A percentile compares a stretch with the other conserved stretches of the same genome.
Evolutionary conservation across 2,888 invertebrate species (phyloP).

Genomic region (Amphipyra berbera): DNA sequence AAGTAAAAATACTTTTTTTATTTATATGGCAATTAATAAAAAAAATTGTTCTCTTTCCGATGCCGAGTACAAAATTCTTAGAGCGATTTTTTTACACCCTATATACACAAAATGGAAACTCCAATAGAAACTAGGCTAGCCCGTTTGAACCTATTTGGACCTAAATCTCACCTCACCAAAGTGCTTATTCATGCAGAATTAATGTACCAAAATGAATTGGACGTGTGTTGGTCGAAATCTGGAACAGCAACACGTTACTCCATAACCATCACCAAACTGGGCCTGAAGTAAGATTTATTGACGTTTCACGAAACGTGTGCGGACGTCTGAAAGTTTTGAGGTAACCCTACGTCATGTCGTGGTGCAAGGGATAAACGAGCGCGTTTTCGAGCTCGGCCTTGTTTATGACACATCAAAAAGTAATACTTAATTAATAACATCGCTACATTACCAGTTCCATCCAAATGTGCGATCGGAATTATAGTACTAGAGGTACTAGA

Average conservation of each 20-base stretch:
- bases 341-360: constrained; percentile 53
- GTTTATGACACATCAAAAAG: too few species aligned
- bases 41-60: too few species aligned
- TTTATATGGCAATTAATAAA: too few species aligned
- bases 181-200: constrained; percentile 56
- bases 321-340: constrained; percentile 71
- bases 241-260: constrained; percentile 68
- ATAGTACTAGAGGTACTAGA: too few species aligned
- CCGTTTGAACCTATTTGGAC: constrained; percentile 15
- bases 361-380: constrained; percentile 30
- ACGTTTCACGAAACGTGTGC: constrained; percentile 68
- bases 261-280: constrained; percentile 70
- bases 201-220: constrained; percentile 57
- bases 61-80: neutral
- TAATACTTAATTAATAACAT: too few species aligned
- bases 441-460: too few species aligned
- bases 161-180: constrained; percentile 35
- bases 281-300: constrained; percentile 72
- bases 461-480: too few species aligned
- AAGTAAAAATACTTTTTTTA: too few species aligned
- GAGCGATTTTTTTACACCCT: too few species aligned
- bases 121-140: constrained; percentile 32
- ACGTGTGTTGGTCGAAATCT: constrained; percentile 60
- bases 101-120: too few species aligned
- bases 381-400: constrained; percentile 9